Conservation (phyloP, 2,113 vertebrate genomes). For the Prochilodus magdalenae region DNA sequence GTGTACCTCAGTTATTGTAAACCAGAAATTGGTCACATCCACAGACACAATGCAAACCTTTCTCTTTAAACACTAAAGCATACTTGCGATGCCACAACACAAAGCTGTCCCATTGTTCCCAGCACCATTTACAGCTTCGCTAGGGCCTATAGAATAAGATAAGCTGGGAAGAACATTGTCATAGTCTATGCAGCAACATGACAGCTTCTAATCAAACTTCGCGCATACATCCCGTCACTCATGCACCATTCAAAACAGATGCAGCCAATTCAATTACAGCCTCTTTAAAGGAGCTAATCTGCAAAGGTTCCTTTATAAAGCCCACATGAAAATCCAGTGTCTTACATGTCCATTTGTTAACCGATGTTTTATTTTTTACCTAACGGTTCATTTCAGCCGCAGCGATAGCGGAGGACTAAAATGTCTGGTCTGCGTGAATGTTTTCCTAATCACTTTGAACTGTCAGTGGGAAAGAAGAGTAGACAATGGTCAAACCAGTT, state of each 20-base stretch:
- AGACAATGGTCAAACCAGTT: not conserved
- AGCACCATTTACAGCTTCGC: not conserved
- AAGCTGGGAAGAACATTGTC: not conserved
- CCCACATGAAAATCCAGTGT: not conserved
- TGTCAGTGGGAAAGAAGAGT: not conserved
- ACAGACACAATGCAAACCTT: not conserved
- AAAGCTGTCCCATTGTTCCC: not conserved
- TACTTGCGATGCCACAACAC: too few species aligned
- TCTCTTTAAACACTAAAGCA: not conserved
- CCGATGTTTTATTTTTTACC: slow-evolving; percentile 34
- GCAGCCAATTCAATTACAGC: not conserved
- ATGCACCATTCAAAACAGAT: not conserved
- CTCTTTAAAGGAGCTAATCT: not conserved
- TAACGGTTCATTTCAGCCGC: not conserved
- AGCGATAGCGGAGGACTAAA: not conserved
- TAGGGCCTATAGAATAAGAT: not conserved
- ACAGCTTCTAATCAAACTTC: not conserved
- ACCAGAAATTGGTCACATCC: not conserved
- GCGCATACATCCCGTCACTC: not conserved
- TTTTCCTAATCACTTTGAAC: not conserved
- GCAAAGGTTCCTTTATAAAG: not conserved
- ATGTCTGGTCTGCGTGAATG: not conserved
- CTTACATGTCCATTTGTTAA: not conserved
- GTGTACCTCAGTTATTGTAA: not conserved
- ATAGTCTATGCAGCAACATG: not conserved